Base-by-base conservation (phyloP, 2,888 invertebrate species). In the Heliconius ethilla region DNA sequence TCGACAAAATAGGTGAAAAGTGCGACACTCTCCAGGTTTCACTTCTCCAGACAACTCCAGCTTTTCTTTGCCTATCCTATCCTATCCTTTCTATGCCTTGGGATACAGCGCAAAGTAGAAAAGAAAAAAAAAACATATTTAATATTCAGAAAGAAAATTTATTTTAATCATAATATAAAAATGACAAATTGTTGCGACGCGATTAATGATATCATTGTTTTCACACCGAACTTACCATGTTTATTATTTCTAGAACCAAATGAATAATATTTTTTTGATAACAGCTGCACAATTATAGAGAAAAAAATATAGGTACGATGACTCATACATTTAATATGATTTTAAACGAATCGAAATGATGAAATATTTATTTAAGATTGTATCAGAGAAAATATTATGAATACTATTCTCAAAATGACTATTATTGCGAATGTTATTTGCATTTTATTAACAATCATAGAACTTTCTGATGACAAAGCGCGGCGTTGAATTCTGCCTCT, bases 221-320 rank as follows among this genome's bases (percentile, higher is more conserved):
- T 33, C 1, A 51, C 1, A 29, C n/a, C 4, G 27, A 51, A 70
- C 22, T 70, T n/a, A 55, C 55, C n/a, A 63, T 65, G 11, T 55
- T 70, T 77, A 66, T 55, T 74, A 51, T 65, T 73, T 75, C 63
- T 33, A 75, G 77, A 79, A 77, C 33, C n/a, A 72, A 40, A 25
- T 67, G 78, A 74, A 78, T 78, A 76, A 80, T 67, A 75, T 15
- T 70, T 76, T 40, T 67, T 22, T 75, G 74, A 75, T 67, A 78
- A 55, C 81, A 81, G 79, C 79, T 81, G 81, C 75, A 29, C 55
- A 79, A 78, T 33, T 67, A 75, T 62, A 67, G 69, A 27, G 70
- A 75, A 76, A 75, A 75, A 65, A 75, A 75, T 69, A 75, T 27
- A 75, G 65, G 73, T n/a, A 62, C 51, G 25, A 45, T 76, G 76